Conservation (phyloP, 2,113 vertebrate species). For the Bubo scandiacus region DNA sequence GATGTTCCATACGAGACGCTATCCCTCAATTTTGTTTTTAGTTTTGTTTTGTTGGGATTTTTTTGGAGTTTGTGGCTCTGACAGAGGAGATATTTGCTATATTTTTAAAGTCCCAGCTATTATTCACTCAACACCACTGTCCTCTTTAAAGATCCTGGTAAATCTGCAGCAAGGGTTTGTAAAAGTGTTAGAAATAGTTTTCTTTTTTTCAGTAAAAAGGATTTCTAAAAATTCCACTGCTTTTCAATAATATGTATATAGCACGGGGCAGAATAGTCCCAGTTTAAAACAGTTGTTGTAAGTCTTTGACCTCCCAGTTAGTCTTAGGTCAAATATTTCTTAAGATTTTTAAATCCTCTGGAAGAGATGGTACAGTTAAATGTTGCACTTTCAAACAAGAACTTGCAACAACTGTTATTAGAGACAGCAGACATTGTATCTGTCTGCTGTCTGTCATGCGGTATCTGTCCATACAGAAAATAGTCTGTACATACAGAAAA, state of each 20-base stretch:
- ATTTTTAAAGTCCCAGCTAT: neutral
- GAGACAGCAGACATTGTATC: fast-evolving
- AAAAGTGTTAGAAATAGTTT: neutral
- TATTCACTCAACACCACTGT: neutral
- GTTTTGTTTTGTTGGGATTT: neutral
- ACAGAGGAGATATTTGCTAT: neutral
- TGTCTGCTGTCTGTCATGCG: too few relatives aligned
- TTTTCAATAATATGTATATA: neutral
- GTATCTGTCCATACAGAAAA: neutral
- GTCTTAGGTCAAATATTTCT: neutral
- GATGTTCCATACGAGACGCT: neutral
- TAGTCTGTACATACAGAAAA: neutral
- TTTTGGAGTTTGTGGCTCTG: neutral
- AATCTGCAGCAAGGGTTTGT: neutral
- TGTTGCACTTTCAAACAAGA: neutral
- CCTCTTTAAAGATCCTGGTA: neutral
- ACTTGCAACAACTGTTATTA: neutral
- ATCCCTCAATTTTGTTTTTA: neutral
- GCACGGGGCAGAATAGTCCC: neutral
- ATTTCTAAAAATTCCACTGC: neutral
- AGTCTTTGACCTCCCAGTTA: neutral
- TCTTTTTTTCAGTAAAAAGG: neutral
- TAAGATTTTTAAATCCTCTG: neutral
- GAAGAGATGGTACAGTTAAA: neutral
- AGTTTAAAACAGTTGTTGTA: neutral